Evolutionary conservation across 2,113 vertebrate genomes (phyloP), one percentile per base, ranked within the genome.

Genomic region (Gallinago jamesoni): DNA sequence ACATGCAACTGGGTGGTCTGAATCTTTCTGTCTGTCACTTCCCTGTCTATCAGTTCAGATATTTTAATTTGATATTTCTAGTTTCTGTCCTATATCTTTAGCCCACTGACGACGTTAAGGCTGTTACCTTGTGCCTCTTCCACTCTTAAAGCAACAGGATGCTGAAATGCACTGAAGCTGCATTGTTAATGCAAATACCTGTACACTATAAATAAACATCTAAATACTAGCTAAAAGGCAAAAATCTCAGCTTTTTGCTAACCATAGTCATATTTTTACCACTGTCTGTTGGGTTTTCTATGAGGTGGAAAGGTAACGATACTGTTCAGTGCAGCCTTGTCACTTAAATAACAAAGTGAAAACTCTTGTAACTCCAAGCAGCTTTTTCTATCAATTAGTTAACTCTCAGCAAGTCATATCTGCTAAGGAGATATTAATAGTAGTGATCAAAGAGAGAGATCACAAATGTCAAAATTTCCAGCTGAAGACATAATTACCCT

Each of bases 401-500:
- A 96, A 94, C 83, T 97, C 92, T 66, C 73, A 76, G 86, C 62
- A 96, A 95, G 82, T 87, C 48, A 52, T 63, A 96, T 59, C 77
- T 96, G n/a, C 52, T 94, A 75, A 89, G 90, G 73, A 84, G 92
- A 67, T 97, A 97, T 96, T 97, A 97, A 97, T 95, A 97, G 96
- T 25, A 94, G 77, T 14, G 56, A 96, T 96, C 92, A 96, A 96
- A 95, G 83, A 82, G 70, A 90, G 81, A 95, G 84, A 95, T 96
- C 93, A 95, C 95, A 91, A 92, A 96, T 93, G 96, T 94, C 94
- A 97, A 95, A 96, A 96, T 94, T 95, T 97, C 73, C 83, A 96
- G 74, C 67, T 97, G 97, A 97, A 97, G 97, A 91, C 83, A 96
- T 96, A 97, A 97, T 97, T 97, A 80, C 80, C 20, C 59, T 95